Evolutionary conservation across 2,113 vertebrate genomes (phyloP), one percentile per base, ranked within the genome.

Genomic region (Tachycineta bicolor): DNA sequence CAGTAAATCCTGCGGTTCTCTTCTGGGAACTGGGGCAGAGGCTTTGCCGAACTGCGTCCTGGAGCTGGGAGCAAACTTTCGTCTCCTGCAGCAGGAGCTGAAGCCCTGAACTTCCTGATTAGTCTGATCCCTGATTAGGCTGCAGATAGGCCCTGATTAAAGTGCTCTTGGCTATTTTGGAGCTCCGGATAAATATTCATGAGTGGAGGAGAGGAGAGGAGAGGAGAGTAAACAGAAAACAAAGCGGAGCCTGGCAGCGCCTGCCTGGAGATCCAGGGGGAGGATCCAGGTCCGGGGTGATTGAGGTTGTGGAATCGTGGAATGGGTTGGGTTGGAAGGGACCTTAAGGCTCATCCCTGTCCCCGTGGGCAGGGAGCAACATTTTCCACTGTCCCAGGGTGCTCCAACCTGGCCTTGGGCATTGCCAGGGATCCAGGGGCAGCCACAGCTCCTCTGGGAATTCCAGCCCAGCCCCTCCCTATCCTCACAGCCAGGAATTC

Each of bases 121-220:
- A 98, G 90, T 53, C 46, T 93, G 86, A 94, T 20, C 89, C 95
- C 95, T 97, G 97, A 98, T 97, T 97, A 97, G 91, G 88, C 80
- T 91, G 95, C 71, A 96, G 96, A 97, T 92, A 92, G 94, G 91
- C 94, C 91, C 96, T 97, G 96, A 96, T 97, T 96, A 97, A 97
- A 97, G 92, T 96, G 89, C 94, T 96, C 94, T 95, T 93, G 95
- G 95, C 80, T 98, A 97, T 97, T 98, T 97, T 93, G 95, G 96
- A 97, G 94, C 80, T 79, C 78, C 56, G 24, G 73, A 97, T 98
- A 91, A 98, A 98, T 98, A 98, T 96, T 97, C 96, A 98, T 98
- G 97, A 97, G 68, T 15, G 60, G 23, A n/a, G 50, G 85, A 89
- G 93, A 68, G 2, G 84, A 62, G n/a, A n/a, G n/a, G n/a, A 83